phyloP scores from a whole-genome alignment of 2,113 vertebrate species.

The Etia nguti region DNA sequence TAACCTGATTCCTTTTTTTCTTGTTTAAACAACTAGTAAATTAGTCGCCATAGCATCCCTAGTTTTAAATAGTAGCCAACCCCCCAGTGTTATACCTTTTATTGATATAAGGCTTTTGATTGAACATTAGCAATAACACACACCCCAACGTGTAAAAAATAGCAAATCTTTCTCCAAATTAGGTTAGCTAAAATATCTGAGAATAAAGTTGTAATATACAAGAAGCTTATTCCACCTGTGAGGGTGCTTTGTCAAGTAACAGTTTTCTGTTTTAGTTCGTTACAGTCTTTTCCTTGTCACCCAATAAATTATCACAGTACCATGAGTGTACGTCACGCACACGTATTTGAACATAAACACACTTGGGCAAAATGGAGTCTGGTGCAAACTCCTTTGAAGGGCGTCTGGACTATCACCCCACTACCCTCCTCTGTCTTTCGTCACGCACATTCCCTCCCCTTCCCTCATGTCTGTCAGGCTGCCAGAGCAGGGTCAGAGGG shows the following conservation, averaged over 20 bases:
- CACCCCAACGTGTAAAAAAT: constrained; percentile 57
- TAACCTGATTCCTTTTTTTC: not conserved
- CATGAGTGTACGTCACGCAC: constrained; percentile 48
- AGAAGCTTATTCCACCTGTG: constrained; percentile 65
- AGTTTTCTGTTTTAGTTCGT: constrained; percentile 53
- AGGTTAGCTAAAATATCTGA: constrained; percentile 44
- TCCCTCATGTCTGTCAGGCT: constrained; percentile 10
- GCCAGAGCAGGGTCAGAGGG: constrained; percentile 34
- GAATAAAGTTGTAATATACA: constrained; percentile 57
- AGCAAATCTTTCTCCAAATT: constrained; percentile 30
- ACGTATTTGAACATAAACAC: constrained; percentile 42
- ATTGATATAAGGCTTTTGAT: constrained; percentile 25
- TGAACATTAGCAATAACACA: constrained; percentile 39
- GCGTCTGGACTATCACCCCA: constrained; percentile 24
- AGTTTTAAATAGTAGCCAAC: constrained; percentile 14
- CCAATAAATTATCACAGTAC: constrained; percentile 90
- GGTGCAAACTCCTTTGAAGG: constrained; percentile 28
- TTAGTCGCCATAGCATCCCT: not conserved
- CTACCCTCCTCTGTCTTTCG: not conserved
- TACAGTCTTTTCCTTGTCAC: constrained; percentile 54
- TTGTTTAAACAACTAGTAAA: not conserved
- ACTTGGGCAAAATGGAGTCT: constrained; percentile 13
- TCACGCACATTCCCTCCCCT: not conserved
- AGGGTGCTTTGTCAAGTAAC: constrained; percentile 72
- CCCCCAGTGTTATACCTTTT: not conserved